Percentiles rank a stretch among this genome's conserved stretches.
Conservation (phyloP, 1,140 invertebrate species). For the Globodera ellingtonae region DNA sequence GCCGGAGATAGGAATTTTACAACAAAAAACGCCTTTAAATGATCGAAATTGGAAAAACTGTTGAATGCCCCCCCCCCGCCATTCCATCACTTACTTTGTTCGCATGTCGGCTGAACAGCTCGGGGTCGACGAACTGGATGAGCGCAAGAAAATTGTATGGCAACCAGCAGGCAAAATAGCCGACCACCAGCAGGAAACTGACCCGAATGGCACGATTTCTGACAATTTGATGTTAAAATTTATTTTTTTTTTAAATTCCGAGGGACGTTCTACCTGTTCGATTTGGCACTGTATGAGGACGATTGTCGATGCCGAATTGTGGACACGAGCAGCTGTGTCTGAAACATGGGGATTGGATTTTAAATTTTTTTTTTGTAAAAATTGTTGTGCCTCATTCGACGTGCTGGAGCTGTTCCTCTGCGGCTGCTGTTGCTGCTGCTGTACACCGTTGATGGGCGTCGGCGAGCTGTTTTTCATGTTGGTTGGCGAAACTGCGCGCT, state of each 20-base stretch:
- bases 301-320: constrained; percentile 49
- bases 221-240: constrained; percentile 26
- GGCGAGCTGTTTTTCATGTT: neutral
- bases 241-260: neutral
- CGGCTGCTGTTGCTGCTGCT: constrained; percentile 18
- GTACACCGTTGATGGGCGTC: neutral
- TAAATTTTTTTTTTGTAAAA: too few species aligned
- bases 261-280: constrained; percentile 42
- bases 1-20: too few species aligned
- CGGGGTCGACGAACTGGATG: constrained; percentile 61
- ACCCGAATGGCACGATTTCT: constrained; percentile 63
- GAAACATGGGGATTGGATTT: neutral
- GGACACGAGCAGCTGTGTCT: constrained; percentile 25
- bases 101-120: constrained; percentile 56
- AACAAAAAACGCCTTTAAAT: neutral
- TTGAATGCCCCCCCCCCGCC: too few species aligned
- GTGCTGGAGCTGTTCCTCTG: constrained; percentile 38
- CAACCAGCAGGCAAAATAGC: constrained; percentile 64
- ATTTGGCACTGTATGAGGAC: constrained; percentile 53
- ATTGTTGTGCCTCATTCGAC: constrained; percentile 25
- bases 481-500: constrained; percentile 5
- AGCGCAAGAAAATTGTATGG: constrained; percentile 59
- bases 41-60: too few species aligned
- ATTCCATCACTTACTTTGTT: constrained; percentile 44
- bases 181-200: constrained; percentile 57